Base-by-base conservation (phyloP, 2,797 vertebrate species). In the Rhinoraja longicauda region DNA sequence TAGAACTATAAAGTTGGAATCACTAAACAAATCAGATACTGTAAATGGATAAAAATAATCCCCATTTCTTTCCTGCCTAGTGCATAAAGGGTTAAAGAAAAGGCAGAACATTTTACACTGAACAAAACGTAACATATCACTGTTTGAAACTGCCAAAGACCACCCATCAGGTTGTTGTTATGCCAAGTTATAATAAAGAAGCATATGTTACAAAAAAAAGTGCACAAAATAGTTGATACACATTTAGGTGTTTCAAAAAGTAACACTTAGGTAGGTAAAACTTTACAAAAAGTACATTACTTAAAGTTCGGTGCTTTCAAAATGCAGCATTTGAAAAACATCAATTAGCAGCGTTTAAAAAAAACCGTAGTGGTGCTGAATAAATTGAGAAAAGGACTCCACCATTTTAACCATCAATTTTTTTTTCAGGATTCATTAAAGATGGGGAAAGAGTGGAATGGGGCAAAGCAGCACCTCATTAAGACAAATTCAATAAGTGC, bases 281-380 rank as follows among this genome's bases (percentile, higher is more conserved):
- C 24, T 19, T 36, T 92, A 57, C 70, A 75, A 73, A 29, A 92
- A 53, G 70, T 73, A 70, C 62, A 29, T 39, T 21, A 70, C 39
- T 59, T 84, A 57, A 92, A 72, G 26, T 53, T 73, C 57, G 75
- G 72, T 73, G 67, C 36, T 57, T 67, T 67, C 8, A 88, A 92
- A 92, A 92, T 72, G 5, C 70, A 92, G 86, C 26, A 70, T 90
- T 64, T 12, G 19, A 90, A 36, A 90, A 90, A 90, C 17, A 32
- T 39, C 5, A 39, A 70, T 70, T 45, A 92, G 90, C 90, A 92
- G 64, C 70, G 53, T 92, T 32, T 73, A 73, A 73, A 73, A 67
- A 17, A 73, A 73, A 4, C 5, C 21, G 24, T 64, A 88, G n/a
- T 39, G 88, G 32, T 91, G 45, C 45, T 4, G 39, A 73, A 57